Evolutionary conservation across 2,113 vertebrate genomes (phyloP), one percentile per base, ranked within the genome.

Genomic region (Rhinopomastus cyanomelas): DNA sequence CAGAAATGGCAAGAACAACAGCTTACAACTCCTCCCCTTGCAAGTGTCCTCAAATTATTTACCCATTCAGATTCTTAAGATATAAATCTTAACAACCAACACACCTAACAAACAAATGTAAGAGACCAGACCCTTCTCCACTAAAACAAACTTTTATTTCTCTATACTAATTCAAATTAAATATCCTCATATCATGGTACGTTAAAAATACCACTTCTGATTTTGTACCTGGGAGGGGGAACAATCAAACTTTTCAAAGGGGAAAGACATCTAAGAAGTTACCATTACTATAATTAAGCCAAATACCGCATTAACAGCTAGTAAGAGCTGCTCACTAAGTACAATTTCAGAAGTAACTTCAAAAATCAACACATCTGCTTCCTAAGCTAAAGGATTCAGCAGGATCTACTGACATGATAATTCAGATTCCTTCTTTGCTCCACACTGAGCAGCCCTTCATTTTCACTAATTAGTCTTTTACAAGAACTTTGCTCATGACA

Each of bases 211-310:
- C 6, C n/a, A 71, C 9, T 85, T 85, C 30, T 23, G 22, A 62
- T 11, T 46, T 19, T 36, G 23, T 44, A n/a, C 11, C 26, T 37
- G 20, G 13, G 6, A 25, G 1, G 1, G 7, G 8, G 22, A 2
- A 21, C 6, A 42, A 29, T 21, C 2, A 51, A 48, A 59, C 6
- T 51, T 68, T 57, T 52, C 44, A 65, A 71, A 23, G 19, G 11
- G 32, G 61, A 79, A 85, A 76, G n/a, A 51, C 74, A 55, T 14
- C 49, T 16, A 68, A 46, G 25, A 68, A 73, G 29, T 53, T 52
- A 56, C 7, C 36, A 30, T 66, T 51, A 76, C 36, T 66, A 80
- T 66, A 52, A 67, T 57, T 5, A 77, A 22, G 30, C 59, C 32
- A 39, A 30, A 76, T 21, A 46, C 9, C 46, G 23, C 39, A 56